Percentiles rank a stretch among this genome's conserved stretches.
phyloP scores from a whole-genome alignment of 2,113 vertebrate species.

The Burhinus bistriatus region DNA sequence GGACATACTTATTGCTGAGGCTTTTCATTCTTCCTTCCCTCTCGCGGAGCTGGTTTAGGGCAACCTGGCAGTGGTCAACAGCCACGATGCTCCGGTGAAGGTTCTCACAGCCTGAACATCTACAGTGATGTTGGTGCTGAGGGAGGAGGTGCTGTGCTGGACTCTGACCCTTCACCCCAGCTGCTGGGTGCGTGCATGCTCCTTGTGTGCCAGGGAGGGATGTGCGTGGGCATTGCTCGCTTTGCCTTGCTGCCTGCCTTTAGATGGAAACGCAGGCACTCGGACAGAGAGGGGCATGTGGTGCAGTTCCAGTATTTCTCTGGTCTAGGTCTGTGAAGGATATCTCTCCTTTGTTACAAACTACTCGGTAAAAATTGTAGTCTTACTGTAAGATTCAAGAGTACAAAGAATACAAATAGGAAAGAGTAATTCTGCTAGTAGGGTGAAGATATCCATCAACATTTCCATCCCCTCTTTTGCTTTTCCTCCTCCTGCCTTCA shows the following conservation, averaged over 20 bases:
- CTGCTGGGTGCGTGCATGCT: background rate
- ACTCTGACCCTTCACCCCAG: background rate
- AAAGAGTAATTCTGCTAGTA: background rate
- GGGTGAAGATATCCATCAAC: background rate
- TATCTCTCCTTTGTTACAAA: background rate
- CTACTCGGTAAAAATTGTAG: background rate
- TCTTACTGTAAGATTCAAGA: background rate
- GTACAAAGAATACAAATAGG: background rate
- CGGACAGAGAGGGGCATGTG: fast-evolving
- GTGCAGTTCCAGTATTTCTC: background rate
- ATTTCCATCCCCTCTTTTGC: background rate
- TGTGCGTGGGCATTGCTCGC: background rate
- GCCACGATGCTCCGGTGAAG: fast-evolving
- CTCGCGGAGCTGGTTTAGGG: fast-evolving
- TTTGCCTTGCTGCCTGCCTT: background rate
- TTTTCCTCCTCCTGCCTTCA: background rate
- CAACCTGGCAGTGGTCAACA: background rate
- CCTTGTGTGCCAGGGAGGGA: background rate
- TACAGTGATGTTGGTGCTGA: background rate
- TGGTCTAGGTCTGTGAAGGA: background rate
- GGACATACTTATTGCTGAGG: background rate
- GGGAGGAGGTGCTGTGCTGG: background rate
- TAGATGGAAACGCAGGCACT: fast-evolving
- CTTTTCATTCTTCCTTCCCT: background rate
- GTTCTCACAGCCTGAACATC: background rate